Conservation (phyloP, 2,888 invertebrate species). For the Philhelius pedissequus region DNA sequence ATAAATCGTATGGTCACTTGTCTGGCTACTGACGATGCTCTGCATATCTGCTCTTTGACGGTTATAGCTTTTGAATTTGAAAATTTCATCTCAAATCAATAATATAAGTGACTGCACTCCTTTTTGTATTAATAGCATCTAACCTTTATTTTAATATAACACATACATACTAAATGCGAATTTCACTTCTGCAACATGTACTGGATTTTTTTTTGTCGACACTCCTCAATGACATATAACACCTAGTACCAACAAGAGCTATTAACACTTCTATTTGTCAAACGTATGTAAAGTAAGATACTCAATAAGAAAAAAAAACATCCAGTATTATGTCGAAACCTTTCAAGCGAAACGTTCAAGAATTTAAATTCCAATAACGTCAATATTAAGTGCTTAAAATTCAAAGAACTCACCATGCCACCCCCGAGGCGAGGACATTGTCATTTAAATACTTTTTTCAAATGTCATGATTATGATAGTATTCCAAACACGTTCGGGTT, state of each 20-base stretch:
- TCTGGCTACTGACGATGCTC: no score
- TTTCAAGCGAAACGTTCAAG: conserved; percentile 34
- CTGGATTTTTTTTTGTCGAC: not conserved
- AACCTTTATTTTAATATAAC: no score
- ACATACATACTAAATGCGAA: no score
- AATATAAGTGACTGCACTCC: no score
- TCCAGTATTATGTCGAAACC: not conserved
- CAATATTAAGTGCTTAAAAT: conserved; percentile 58
- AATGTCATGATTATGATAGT: conserved; percentile 54
- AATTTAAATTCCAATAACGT: conserved; percentile 64
- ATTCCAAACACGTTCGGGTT: conserved; percentile 62
- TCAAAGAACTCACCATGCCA: conserved; percentile 37
- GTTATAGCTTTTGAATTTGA: no score
- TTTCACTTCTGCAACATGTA: no score
- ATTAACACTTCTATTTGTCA: not conserved
- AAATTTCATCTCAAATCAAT: no score
- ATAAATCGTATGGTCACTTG: no score
- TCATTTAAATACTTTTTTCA: conserved; percentile 56
- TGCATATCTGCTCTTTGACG: no score
- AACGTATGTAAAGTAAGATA: conserved; percentile 13
- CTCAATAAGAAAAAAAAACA: not conserved
- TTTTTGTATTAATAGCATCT: no score
- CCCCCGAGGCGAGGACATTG: conserved; percentile 34
- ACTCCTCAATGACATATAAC: no score
- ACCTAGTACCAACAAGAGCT: not conserved